Base-by-base conservation (phyloP, 2,888 invertebrate species). In the Acronicta psi region DNA sequence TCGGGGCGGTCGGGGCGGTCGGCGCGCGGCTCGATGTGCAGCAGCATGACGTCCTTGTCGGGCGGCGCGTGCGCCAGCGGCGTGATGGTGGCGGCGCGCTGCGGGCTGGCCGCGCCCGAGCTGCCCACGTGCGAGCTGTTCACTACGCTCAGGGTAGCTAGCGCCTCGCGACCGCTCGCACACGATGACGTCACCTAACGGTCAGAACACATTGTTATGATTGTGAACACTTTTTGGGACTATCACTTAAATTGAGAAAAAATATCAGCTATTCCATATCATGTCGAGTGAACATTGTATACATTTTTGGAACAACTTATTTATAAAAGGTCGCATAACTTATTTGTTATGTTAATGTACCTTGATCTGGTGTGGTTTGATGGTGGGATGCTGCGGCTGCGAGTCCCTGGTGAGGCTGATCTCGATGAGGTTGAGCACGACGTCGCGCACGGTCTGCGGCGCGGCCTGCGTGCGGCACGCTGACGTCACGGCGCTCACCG, bases 351-450 rank as follows among this genome's bases (percentile, higher is more conserved):
- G 7, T 3, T 7, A 25, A 10, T 18, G 20, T 10, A 88, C 89
- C 84, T 89, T 89, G 34, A 87, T 70, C 44, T 82, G 85, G 57
- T 85, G 84, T 1, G 83, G 84, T 49, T 89, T 89, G 31, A 81
- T 68, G 25, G 72, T 65, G 11, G 93, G 92, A 73, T 90, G 90
- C 14, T 83, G 81, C 4, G 95, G 85, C 57, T 87, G 95, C 60
- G 95, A 93, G 65, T 96, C 96, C 82, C 97, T 96, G 88, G 95
- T 96, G 49, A 98, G 89, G 71, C 96, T 96, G 84, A 96, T 95
- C 88, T 98, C 98, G 62, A 98, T 98, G 58, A 98, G 96, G 78
- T 97, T 97, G 73, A 96, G 95, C 85, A 98, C 96, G 56, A 98
- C 95, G 86, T 98, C 98, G 73, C 97, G 96, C 17, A 98, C 97